Conservation (phyloP, 1,140 invertebrate genomes). For the Drosophila pectinifera region DNA sequence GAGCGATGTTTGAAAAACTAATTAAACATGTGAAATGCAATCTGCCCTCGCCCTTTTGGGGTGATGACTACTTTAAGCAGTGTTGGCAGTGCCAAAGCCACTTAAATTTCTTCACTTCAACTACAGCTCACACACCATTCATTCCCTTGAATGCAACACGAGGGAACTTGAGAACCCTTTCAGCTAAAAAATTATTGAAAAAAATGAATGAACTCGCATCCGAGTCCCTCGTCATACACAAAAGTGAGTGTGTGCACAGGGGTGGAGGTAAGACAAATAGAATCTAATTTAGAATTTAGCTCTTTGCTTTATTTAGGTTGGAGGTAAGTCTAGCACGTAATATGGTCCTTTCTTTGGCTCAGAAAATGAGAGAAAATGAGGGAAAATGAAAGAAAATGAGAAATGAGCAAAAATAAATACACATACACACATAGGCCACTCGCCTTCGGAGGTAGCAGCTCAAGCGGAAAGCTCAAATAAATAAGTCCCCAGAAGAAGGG, state of each 20-base stretch:
- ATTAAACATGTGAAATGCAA: constrained; percentile 25
- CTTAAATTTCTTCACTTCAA: constrained; percentile 14
- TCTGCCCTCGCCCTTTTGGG: neutral
- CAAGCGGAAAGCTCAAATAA: constrained; percentile 53
- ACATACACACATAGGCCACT: constrained; percentile 45
- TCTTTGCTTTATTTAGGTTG: constrained; percentile 57
- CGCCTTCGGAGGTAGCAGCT: constrained; percentile 41
- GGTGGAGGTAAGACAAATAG: constrained; percentile 42
- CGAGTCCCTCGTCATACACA: constrained; percentile 6
- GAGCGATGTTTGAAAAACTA: constrained; percentile 21
- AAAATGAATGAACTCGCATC: constrained; percentile 35
- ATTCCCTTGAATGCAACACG: constrained; percentile 21
- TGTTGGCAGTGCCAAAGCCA: constrained; percentile 25
- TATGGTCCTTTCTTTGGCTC: constrained; percentile 15
- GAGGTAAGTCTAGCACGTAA: constrained; percentile 41
- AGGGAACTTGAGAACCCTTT: constrained; percentile 25
- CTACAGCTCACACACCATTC: constrained; percentile 26
- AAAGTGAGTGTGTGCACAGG: neutral
- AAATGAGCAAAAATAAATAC: constrained; percentile 72
- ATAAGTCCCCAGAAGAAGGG: constrained; percentile 42
- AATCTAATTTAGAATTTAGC: constrained; percentile 66
- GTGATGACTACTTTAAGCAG: neutral
- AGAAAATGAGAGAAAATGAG: constrained; percentile 68
- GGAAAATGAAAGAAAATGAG: constrained; percentile 56
- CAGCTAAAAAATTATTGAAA: constrained; percentile 8